These are phyloP conservation scores for Pemphigus obesinymphae DNA, from an alignment of 1,140 invertebrate species.

Conservation along the genomic window DNA sequence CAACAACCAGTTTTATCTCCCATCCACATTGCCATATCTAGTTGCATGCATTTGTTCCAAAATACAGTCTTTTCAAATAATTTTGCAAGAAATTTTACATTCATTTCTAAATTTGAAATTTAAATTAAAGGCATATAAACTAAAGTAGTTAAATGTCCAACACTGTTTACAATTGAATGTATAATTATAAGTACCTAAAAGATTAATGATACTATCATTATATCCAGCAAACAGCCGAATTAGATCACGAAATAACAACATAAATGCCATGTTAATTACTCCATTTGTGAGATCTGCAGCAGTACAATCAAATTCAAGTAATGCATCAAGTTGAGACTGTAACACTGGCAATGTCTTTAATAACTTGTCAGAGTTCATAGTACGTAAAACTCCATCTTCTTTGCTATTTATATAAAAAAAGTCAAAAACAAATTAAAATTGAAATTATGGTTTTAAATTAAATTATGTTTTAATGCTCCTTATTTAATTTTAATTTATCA, in stretches of 20 bases:
- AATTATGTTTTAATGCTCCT: too few relatives aligned
- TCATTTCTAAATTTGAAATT: conserved; percentile 36
- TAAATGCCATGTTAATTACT: conserved; percentile 97
- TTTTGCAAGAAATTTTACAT: conserved; percentile 27
- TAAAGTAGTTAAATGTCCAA: conserved; percentile 16
- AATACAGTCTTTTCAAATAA: background rate
- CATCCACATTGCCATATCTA: background rate
- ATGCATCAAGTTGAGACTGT: conserved; percentile 89
- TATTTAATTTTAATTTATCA: too few relatives aligned
- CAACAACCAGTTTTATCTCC: conserved; percentile 15
- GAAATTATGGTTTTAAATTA: too few relatives aligned
- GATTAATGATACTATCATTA: conserved; percentile 99
- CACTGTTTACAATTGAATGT: background rate
- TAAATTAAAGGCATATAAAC: background rate
- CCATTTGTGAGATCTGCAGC: conserved; percentile 96
- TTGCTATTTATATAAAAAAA: too few relatives aligned
- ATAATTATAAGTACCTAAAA: conserved; percentile 63
- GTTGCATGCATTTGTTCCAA: conserved; percentile 29
- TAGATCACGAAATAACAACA: conserved; percentile 96
- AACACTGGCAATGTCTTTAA: conserved; percentile 94
- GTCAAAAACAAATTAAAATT: too few relatives aligned
- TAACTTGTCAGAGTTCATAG: conserved; percentile 96
- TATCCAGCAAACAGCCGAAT: conserved; percentile 99
- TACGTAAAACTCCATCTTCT: conserved; percentile 92
- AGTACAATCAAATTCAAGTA: conserved; percentile 96